A percentile compares a stretch with the other conserved stretches of the same genome.
Evolutionary conservation across 2,113 vertebrate genomes (phyloP).

Genomic region (Ploceus nigricollis): DNA sequence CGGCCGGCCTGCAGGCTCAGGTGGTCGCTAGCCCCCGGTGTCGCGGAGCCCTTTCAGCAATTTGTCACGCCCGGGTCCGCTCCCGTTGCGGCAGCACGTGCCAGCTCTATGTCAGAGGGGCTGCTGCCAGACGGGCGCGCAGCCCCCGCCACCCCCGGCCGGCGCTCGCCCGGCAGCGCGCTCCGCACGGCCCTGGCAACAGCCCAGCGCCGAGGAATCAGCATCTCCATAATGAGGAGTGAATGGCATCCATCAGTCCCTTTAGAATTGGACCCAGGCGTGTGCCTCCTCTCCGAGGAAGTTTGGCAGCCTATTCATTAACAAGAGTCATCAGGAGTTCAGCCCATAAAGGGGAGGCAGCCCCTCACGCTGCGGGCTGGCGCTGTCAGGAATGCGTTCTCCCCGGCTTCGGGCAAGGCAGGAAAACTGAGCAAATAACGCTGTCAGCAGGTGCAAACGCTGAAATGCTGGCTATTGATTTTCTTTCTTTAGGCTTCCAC

Average conservation of each 20-base stretch:
- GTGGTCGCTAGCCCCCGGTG: slow-evolving; percentile 86
- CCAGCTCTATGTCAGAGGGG: slow-evolving; percentile 81
- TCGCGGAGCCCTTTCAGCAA: slow-evolving; percentile 87
- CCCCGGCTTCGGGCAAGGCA: background rate
- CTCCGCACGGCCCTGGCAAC: slow-evolving; percentile 74
- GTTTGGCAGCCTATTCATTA: slow-evolving; percentile 84
- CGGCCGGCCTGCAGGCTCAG: slow-evolving; percentile 83
- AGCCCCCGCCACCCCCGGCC: slow-evolving; percentile 75
- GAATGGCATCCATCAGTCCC: slow-evolving; percentile 81
- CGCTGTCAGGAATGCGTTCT: slow-evolving; percentile 7
- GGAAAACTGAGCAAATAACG: background rate
- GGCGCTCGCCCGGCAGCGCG: slow-evolving; percentile 18
- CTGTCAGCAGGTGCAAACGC: slow-evolving; percentile 28
- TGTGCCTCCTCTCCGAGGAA: slow-evolving; percentile 69
- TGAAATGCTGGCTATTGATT: background rate
- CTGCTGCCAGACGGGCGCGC: slow-evolving; percentile 85
- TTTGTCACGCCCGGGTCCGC: slow-evolving; percentile 90
- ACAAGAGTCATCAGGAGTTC: slow-evolving; percentile 75
- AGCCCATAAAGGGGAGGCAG: slow-evolving; percentile 59
- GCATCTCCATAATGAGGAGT: slow-evolving; percentile 82
- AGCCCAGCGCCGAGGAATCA: slow-evolving; percentile 79
- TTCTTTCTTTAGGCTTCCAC: background rate
- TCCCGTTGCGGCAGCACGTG: slow-evolving; percentile 95
- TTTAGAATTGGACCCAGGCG: slow-evolving; percentile 74
- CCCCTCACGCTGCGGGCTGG: background rate